Evolutionary conservation across 1,140 invertebrate species (phyloP).

Genomic region (Hermatobates lingyangjiaoensis): DNA sequence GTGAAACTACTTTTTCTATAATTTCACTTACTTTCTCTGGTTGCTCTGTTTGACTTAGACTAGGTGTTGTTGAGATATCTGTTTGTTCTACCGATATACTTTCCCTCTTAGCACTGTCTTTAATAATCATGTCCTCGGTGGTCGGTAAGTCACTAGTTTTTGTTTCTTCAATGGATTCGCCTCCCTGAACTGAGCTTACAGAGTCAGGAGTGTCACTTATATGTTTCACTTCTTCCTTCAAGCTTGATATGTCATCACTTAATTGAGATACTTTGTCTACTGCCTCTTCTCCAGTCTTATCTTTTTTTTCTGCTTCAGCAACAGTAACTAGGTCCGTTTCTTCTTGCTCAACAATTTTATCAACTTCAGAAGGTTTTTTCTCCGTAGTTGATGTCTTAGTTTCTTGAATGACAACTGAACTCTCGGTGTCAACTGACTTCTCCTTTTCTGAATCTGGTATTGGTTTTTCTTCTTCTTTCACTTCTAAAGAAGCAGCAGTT

Average conservation of each 20-base stretch:
- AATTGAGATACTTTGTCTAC: neutral
- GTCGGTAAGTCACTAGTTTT: neutral
- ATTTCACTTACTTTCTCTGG: neutral
- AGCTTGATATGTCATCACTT: neutral
- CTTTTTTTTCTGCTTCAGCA: neutral
- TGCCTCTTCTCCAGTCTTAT: neutral
- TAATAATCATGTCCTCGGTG: neutral
- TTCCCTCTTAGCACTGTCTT: neutral
- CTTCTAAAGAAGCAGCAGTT: too few relatives aligned
- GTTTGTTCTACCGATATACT: neutral
- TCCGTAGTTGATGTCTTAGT: too few relatives aligned
- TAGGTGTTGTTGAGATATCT: neutral
- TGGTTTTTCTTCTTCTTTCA: neutral
- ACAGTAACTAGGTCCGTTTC: neutral
- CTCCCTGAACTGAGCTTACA: neutral
- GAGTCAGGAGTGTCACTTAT: too few relatives aligned
- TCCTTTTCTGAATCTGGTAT: neutral
- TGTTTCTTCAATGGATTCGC: neutral
- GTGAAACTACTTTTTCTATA: neutral
- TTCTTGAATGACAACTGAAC: neutral
- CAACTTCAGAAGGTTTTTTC: neutral
- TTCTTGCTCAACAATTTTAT: neutral
- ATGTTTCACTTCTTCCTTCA: neutral
- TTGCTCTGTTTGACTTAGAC: neutral
- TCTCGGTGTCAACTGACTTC: neutral